Percentiles rank a stretch among this genome's conserved stretches.
Evolutionary conservation across 2,113 vertebrate genomes (phyloP).

Genomic region (Typhlomys cinereus): DNA sequence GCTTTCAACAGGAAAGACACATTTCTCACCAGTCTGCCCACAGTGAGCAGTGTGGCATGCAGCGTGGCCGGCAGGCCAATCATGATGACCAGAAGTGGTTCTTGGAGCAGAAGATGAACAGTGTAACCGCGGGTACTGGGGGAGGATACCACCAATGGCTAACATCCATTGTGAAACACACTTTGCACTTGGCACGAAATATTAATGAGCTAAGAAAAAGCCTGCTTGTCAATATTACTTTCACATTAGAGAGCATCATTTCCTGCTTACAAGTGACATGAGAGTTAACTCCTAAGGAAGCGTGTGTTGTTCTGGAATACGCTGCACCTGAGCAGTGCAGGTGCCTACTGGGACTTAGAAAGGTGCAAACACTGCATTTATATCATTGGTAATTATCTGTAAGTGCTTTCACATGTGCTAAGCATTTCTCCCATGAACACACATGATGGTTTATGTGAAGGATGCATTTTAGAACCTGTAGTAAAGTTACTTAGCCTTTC

Average conservation of each 20-base stretch:
- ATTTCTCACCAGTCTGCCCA: conserved; percentile 2
- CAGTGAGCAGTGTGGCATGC: not conserved
- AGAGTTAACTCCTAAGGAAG: not conserved
- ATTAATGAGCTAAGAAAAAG: not conserved
- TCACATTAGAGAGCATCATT: not conserved
- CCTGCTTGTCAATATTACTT: not conserved
- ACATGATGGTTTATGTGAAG: no score
- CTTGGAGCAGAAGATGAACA: not conserved
- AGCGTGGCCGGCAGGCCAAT: not conserved
- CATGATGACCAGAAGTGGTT: not conserved
- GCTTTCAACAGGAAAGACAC: not conserved
- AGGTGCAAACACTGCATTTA: not conserved
- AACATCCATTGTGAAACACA: not conserved
- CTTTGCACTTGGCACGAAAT: not conserved
- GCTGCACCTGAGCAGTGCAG: not conserved
- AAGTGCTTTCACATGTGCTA: not conserved
- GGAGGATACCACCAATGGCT: not conserved
- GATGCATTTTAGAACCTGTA: no score
- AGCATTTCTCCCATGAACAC: no score
- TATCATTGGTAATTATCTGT: not conserved
- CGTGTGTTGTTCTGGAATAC: not conserved
- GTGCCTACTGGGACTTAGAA: not conserved
- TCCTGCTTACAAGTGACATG: not conserved
- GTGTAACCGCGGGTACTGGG: not conserved
- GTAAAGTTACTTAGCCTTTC: no score